Evolutionary conservation across 2,113 vertebrate genomes (phyloP).

Genomic region (Tympanuchus pallidicinctus): DNA sequence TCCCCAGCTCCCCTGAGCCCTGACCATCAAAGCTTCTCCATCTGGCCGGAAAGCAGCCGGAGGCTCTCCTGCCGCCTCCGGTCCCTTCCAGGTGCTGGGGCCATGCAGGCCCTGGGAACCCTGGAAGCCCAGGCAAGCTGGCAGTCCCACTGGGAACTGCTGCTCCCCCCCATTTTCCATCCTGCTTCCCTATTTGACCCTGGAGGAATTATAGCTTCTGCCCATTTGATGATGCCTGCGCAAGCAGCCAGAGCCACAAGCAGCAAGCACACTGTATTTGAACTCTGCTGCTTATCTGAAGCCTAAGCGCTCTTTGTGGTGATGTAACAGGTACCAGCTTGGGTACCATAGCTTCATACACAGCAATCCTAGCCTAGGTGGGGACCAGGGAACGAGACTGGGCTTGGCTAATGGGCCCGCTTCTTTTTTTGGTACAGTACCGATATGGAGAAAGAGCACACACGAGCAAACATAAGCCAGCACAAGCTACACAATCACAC

Average conservation of each 20-base stretch:
- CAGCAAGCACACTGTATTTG: background rate
- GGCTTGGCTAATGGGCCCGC: background rate
- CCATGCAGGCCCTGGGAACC: background rate
- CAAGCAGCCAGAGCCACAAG: background rate
- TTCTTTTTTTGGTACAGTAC: background rate
- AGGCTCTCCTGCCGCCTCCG: fast-evolving
- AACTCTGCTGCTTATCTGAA: background rate
- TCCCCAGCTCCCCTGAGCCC: background rate
- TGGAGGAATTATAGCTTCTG: background rate
- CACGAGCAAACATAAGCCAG: background rate
- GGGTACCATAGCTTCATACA: background rate
- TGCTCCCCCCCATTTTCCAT: background rate
- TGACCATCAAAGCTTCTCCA: background rate
- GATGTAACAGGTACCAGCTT: fast-evolving
- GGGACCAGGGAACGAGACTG: fast-evolving
- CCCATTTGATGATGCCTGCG: too few relatives aligned
- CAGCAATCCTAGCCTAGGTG: fast-evolving
- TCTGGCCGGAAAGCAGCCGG: background rate
- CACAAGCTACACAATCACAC: background rate
- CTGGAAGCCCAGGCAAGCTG: background rate
- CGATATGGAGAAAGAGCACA: background rate
- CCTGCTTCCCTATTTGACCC: background rate
- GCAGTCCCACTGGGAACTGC: background rate
- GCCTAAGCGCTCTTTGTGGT: fast-evolving
- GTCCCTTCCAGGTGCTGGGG: background rate